Percentiles rank a stretch among this genome's conserved stretches.
Conservation (phyloP, 2,888 invertebrate species). For the Calliopum simillimum region DNA sequence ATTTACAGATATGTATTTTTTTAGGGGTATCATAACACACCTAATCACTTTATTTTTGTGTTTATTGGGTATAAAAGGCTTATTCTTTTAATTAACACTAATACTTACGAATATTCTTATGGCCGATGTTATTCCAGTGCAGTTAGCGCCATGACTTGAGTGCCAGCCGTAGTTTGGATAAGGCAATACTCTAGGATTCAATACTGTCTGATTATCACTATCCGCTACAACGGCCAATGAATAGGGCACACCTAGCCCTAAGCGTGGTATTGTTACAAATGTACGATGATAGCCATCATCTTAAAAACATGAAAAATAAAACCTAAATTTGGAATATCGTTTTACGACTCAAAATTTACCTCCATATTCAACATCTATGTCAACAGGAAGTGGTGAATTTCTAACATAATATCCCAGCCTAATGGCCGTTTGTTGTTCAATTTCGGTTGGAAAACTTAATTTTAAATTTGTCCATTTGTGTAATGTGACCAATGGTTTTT, state of each 20-base stretch:
- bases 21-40: too few species aligned
- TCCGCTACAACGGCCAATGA: slow-evolving; percentile 75
- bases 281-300: slow-evolving; percentile 68
- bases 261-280: slow-evolving; percentile 80
- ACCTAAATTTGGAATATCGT: neutral
- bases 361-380: slow-evolving; percentile 61
- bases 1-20: too few species aligned
- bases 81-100: neutral
- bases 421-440: slow-evolving; percentile 67
- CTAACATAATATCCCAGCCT: slow-evolving; percentile 69
- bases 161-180: slow-evolving; percentile 78
- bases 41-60: too few species aligned
- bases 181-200: slow-evolving; percentile 69
- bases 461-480: slow-evolving; percentile 77
- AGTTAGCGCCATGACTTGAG: slow-evolving; percentile 70
- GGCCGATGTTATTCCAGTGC: slow-evolving; percentile 79
- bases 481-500: slow-evolving; percentile 68
- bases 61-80: neutral
- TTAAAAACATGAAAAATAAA: slow-evolving; percentile 35
- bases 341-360: slow-evolving; percentile 46
- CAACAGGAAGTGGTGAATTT: slow-evolving; percentile 73
- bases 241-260: slow-evolving; percentile 78
- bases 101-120: slow-evolving; percentile 77
- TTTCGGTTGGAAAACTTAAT: slow-evolving; percentile 71
- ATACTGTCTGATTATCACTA: slow-evolving; percentile 48